phyloP scores from a whole-genome alignment of 2,113 vertebrate species.

The Oncorhynchus masou region DNA sequence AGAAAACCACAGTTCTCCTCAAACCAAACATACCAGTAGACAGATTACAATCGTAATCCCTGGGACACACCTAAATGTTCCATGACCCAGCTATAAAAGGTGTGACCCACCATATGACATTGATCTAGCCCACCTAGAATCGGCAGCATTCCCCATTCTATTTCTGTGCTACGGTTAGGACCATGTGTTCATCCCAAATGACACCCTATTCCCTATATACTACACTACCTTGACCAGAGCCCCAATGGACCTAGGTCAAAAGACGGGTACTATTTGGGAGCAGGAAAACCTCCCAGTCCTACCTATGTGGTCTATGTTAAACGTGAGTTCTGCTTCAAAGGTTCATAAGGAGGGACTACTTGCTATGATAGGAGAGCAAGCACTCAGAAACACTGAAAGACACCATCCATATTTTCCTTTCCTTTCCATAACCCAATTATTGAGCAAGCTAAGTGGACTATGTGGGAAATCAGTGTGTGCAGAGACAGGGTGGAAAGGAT shows the following conservation, averaged over 20 bases:
- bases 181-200: no score
- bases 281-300: no score
- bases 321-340: constrained; percentile 24
- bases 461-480: constrained; percentile 32
- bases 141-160: no score
- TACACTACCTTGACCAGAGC: no score
- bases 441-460: constrained; percentile 44
- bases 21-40: not conserved
- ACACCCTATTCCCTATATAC: no score
- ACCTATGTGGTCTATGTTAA: not conserved
- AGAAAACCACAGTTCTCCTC: not conserved
- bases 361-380: constrained; percentile 11
- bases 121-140: no score
- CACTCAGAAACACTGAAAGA: constrained; percentile 45
- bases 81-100: no score
- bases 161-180: no score
- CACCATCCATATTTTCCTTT: constrained; percentile 36
- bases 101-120: no score
- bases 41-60: not conserved
- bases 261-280: no score
- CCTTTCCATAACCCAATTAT: constrained; percentile 44
- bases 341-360: not conserved
- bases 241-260: no score
- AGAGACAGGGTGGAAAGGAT: constrained; percentile 30
- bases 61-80: no score